Base-by-base conservation (phyloP, 2,888 invertebrate genomes). In the Cheilosia vernalis region DNA sequence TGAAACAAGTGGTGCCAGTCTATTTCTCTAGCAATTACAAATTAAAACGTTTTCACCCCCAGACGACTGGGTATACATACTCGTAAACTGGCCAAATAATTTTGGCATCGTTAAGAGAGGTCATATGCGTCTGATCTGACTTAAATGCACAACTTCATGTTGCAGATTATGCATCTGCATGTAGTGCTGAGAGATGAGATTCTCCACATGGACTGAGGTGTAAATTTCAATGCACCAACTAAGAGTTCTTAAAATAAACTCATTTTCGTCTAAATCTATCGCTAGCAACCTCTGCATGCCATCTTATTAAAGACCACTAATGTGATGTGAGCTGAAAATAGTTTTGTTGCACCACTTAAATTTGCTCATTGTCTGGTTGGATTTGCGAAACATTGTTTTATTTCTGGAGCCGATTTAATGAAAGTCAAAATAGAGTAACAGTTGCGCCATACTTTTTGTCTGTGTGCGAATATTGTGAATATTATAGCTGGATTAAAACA, bases 291-390 rank as follows among this genome's bases (percentile, higher is more conserved):
- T 55, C 72, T 78, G 53, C 27, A 24, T 55, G 10, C 51, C 58
- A 21, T 64, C 55, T 24, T 72, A 72, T 76, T 70, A 44, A 58
- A 64, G 19, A 53, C 1, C 15, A 21, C 56, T 27, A 33, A 42
- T 61, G 49, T 4, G 49, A 19, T 49, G 17, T 60, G 17, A 72
- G 30, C 64, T 42, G 53, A 72, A 66, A 77, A 82, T 82, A 82
- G 60, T 15, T 60, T 60, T 3, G 10, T 15, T 58, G 70, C 64
- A 70, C 51, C 44, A 58, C 27, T 47, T 72, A 44, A 42, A 47
- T 53, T 72, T n/a, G 15, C 30, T n/a, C 9, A 10, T 58, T 37
- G 37, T 19, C 10, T 21, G 6, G 17, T 51, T 58, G 42, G 49
- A 40, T 66, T 58, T 21, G 21, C 17, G 17, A 33, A 58, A 51